Percentiles rank a stretch among this genome's conserved stretches.
Evolutionary conservation across 2,113 vertebrate genomes (phyloP).

Genomic region (Chionomys nivalis): DNA sequence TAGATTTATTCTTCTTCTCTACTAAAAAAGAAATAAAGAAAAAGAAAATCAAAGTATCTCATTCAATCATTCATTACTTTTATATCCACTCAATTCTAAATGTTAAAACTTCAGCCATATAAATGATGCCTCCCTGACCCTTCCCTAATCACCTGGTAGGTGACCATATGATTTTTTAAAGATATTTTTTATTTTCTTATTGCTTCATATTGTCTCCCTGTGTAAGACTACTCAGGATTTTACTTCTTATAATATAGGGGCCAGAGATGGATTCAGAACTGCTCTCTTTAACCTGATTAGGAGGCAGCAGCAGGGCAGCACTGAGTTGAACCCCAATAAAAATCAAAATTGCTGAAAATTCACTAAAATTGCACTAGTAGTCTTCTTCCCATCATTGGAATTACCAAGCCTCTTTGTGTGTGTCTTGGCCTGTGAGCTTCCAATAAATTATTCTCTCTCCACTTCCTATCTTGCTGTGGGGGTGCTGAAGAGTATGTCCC

Average conservation of each 20-base stretch:
- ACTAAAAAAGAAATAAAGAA: not conserved
- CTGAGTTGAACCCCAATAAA: not conserved
- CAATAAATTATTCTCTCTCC: not conserved
- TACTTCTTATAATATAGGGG: not conserved
- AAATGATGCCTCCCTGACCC: not conserved
- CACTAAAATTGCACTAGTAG: not conserved
- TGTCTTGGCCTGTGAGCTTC: not conserved
- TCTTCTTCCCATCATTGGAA: fast-evolving
- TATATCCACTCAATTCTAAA: not conserved
- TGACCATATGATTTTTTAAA: not conserved
- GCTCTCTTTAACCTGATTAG: not conserved
- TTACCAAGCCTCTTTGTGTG: not conserved
- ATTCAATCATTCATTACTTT: not conserved
- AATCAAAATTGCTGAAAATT: not conserved
- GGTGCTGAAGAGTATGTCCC: too few relatives aligned
- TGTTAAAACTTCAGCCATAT: not conserved
- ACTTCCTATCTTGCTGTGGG: not conserved
- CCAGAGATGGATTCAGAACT: not conserved
- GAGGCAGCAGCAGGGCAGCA: not conserved
- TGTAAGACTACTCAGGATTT: not conserved
- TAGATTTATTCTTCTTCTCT: not conserved
- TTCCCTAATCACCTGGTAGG: not conserved
- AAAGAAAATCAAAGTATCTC: not conserved
- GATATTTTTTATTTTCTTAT: not conserved
- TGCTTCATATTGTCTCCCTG: not conserved